Evolutionary conservation across 2,113 vertebrate species (phyloP), one percentile per base, ranked within the genome.

Genomic region (Steatornis caripensis): DNA sequence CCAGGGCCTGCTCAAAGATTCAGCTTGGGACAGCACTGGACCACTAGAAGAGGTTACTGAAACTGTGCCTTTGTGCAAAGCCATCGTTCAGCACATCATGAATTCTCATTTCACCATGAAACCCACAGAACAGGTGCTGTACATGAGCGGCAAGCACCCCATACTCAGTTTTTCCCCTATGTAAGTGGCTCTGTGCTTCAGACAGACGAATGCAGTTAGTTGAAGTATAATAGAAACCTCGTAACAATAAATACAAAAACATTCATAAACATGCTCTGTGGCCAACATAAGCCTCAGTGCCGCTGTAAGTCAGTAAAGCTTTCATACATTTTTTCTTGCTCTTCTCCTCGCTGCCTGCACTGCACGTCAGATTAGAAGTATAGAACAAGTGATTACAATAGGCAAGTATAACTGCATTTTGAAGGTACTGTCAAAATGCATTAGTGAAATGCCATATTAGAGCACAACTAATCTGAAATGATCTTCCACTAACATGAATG

Each of bases 381-480:
- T 1, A 62, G 27, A 66, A 69, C 24, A 70, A 94, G 65, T 0
- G 5, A 92, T 84, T 83, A 83, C 1, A 5, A 84, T 15, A 86
- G 75, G 81, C 81, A 93, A 93, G 41, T 37, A 10, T 46, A 66
- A 57, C 57, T 48, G 24, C 54, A 69, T 84, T 97, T 48, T 90
- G 84, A 86, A 95, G 41, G 72, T 23, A 53, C 84, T 97, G 95
- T 97, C 97, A 96, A 89, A 96, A 96, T 54, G 34, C 48, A 83
- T 97, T 96, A 97, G 39, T 55, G 74, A 95, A 97, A 94, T 95
- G 92, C 71, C 86, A 69, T 37, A 27, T 95, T 80, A 91, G 10
- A 90, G 62, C 84, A 93, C 71, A 95, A 66, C 69, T 93, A 97
- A 98, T 84, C 79, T 85, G 93, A 95, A 97, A 89, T 48, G 92